Evolutionary conservation across 2,113 vertebrate genomes (phyloP).

Genomic region (Antidorcas marsupialis): DNA sequence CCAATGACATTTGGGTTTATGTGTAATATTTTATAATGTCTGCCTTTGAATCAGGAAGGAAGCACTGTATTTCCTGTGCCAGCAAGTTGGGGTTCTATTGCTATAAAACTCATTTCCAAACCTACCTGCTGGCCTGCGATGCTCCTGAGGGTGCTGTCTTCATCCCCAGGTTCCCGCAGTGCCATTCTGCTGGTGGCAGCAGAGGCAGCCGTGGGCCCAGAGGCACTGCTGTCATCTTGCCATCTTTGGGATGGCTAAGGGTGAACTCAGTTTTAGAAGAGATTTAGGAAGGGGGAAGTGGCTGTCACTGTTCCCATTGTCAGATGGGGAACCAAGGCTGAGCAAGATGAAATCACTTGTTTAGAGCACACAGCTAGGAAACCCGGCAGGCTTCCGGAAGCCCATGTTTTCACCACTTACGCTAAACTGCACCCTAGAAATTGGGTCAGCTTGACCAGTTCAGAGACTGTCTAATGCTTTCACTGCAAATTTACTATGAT

Average conservation of each 20-base stretch:
- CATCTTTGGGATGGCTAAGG: background rate
- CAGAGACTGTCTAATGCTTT: background rate
- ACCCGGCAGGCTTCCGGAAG: background rate
- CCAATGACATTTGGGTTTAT: background rate
- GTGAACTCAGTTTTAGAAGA: background rate
- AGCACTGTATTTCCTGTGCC: background rate
- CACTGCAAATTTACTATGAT: background rate
- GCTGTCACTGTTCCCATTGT: background rate
- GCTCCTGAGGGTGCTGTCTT: background rate
- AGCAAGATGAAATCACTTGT: background rate
- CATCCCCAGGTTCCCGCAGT: fast-evolving
- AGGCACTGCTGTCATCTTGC: background rate
- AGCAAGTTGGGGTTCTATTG: background rate
- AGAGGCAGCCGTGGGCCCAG: background rate
- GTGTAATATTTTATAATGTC: background rate
- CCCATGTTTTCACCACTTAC: background rate
- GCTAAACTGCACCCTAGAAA: background rate
- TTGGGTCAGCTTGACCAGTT: background rate
- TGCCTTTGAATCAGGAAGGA: background rate
- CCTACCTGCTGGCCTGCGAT: background rate
- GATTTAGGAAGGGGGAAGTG: background rate
- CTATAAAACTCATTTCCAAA: background rate
- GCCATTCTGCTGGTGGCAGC: background rate
- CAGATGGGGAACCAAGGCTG: background rate
- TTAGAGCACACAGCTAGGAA: background rate